phyloP scores from a whole-genome alignment of 2,797 vertebrate species.

The Smutsia temminckii region DNA sequence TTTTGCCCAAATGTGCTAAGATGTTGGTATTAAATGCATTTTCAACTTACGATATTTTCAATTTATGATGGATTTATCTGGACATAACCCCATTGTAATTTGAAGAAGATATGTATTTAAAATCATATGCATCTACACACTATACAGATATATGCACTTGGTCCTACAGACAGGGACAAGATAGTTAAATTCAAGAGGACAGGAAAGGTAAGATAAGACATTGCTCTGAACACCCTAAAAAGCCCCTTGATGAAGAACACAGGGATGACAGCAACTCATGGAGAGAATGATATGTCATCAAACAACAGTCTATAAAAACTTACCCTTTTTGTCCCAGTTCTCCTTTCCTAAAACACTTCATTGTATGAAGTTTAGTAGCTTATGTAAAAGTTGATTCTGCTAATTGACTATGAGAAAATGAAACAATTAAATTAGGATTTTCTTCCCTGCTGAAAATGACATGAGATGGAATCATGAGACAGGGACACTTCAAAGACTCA shows the following conservation, averaged over 20 bases:
- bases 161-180: neutral
- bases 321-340: neutral
- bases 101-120: neutral
- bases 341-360: neutral
- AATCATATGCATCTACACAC: neutral
- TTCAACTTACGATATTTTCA: too few relatives aligned
- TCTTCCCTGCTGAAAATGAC: neutral
- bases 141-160: neutral
- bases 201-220: neutral
- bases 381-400: neutral
- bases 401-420: neutral
- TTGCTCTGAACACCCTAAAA: neutral
- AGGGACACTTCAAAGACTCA: neutral
- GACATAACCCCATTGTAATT: neutral
- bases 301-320: neutral
- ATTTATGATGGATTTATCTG: neutral
- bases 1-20: neutral
- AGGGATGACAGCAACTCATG: neutral
- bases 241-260: neutral
- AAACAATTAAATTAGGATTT: neutral
- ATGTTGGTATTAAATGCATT: too few relatives aligned
- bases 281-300: neutral
- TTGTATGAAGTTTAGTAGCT: neutral
- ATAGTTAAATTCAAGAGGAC: neutral
- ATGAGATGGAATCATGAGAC: neutral